These are phyloP conservation scores for Halcyon badia DNA, from an alignment of 2,797 vertebrate species.

Conservation along the genomic window DNA sequence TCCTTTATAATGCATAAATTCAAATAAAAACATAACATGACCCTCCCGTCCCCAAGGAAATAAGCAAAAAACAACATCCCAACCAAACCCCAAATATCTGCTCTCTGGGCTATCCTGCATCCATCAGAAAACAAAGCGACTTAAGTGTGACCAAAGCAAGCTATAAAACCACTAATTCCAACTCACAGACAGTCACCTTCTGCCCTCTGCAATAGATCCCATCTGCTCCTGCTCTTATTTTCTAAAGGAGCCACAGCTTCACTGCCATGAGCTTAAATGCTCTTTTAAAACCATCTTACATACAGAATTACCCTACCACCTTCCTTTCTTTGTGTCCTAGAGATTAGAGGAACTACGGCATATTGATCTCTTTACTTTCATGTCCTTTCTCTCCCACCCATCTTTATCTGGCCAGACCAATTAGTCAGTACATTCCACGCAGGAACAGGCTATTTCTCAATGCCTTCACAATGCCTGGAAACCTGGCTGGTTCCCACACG, in stretches of 20 bases:
- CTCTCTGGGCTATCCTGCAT: not conserved
- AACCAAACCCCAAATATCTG: not conserved
- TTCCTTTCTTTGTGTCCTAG: not conserved
- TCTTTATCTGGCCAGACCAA: not conserved
- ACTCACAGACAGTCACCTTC: not conserved
- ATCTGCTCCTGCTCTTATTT: not conserved
- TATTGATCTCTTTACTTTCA: not conserved
- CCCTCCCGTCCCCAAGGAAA: not conserved
- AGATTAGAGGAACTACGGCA: not conserved
- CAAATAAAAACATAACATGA: conserved; percentile 8
- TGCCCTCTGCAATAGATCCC: conserved; percentile 4
- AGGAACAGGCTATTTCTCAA: accelerated
- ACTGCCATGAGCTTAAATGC: not conserved
- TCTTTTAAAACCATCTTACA: not conserved
- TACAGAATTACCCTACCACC: not conserved
- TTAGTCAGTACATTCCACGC: accelerated
- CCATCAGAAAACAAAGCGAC: conserved; percentile 7
- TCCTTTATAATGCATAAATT: not conserved
- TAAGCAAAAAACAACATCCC: not conserved
- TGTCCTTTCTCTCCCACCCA: not conserved
- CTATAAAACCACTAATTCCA: conserved; percentile 37
- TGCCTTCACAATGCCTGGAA: not conserved
- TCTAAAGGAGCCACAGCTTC: not conserved
- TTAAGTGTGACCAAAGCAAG: conserved; percentile 30
- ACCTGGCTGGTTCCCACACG: accelerated